A percentile compares a stretch with the other conserved stretches of the same genome.
Conservation (phyloP, 1,140 invertebrate genomes). For the Bombus breviceps region DNA sequence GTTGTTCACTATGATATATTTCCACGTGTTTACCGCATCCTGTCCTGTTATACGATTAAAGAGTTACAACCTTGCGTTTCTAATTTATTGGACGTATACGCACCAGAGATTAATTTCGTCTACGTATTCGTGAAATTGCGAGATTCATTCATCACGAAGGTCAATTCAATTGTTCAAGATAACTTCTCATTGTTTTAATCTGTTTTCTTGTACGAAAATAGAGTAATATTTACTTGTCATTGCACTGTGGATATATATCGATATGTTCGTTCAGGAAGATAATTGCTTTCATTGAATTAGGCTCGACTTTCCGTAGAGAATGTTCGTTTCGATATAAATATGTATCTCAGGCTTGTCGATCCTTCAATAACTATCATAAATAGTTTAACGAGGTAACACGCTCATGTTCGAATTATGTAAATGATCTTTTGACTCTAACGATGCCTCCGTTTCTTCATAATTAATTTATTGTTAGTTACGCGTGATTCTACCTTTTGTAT, state of each 20-base stretch:
- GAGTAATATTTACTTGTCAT: too few species aligned
- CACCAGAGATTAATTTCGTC: background rate
- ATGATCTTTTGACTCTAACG: too few species aligned
- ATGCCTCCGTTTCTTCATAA: background rate
- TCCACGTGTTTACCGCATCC: background rate
- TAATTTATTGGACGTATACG: background rate
- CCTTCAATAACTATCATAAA: too few species aligned
- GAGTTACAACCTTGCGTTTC: background rate
- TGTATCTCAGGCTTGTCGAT: too few species aligned
- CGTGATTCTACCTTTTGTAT: background rate
- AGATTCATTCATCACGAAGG: background rate
- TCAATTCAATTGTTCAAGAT: background rate
- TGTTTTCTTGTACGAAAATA: background rate
- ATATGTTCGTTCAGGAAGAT: too few species aligned
- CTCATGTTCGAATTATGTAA: too few species aligned
- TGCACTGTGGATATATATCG: too few species aligned
- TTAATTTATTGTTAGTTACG: background rate
- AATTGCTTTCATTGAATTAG: too few species aligned
- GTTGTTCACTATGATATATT: background rate
- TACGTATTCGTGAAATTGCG: background rate
- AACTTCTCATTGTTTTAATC: background rate
- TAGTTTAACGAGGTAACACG: too few species aligned
- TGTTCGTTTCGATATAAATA: too few species aligned
- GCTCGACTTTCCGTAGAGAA: too few species aligned
- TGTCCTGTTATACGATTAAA: background rate